Base-by-base conservation (phyloP, 2,797 vertebrate genomes). In the Margarornis squamiger region DNA sequence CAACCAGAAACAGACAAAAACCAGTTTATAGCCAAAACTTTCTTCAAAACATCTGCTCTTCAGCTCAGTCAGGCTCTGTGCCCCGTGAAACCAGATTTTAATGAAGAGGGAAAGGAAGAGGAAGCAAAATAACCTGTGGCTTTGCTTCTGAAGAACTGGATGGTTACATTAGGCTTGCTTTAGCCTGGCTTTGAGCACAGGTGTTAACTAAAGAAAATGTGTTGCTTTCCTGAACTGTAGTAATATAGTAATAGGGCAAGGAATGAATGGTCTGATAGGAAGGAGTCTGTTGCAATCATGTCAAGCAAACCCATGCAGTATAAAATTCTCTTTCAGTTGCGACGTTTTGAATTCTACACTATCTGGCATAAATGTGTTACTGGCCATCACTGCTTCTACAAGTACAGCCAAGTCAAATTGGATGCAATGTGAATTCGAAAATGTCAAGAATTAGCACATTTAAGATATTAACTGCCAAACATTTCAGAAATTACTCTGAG, bases 91-190 rank as follows among this genome's bases (percentile, higher is more conserved):
- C 82, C 74, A 95, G 88, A 79, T 76, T 96, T 96, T 85, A 86
- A 92, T 92, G 72, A 93, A 95, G 89, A 91, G 90, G 72, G 83
- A 90, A 96, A 80, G 34, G 87, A 91, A 88, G 91, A 86, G 90
- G 93, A 95, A 95, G 95, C 80, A 96, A 96, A 96, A 96, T 94
- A 88, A 96, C 90, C 88, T 83, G 93, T 96, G 96, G 94, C 93
- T 96, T 96, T 92, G 74, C 80, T 90, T 96, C 93, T 95, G 86
- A 92, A 96, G 88, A 95, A 89, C 54, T 87, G 74, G 52, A 73
- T 93, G 52, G n/a, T 80, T 86, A 39, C 85, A 75, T 48, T 72
- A 74, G 52, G 34, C 46, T 91, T 62, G 66, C 76, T 77, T 92
- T 59, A 87, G 52, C 67, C 90, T 76, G 65, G 49, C 77, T 85